Evolutionary conservation across 2,888 invertebrate species (phyloP).

Genomic region (Sericinus montela): DNA sequence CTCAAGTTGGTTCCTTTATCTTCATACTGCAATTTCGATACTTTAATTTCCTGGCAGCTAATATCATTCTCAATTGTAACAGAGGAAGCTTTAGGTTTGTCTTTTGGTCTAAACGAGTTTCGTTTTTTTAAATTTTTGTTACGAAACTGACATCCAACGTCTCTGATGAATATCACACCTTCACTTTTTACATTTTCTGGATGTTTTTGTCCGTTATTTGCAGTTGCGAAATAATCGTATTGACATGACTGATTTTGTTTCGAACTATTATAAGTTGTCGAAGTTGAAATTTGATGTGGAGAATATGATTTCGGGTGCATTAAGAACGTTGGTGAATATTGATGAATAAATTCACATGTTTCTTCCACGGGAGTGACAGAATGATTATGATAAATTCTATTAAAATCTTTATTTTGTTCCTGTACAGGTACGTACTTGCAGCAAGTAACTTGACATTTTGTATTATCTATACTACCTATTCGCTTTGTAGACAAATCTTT

Average conservation of each 20-base stretch:
- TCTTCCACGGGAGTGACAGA: conserved; percentile 33
- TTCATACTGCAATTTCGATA: conserved; percentile 46
- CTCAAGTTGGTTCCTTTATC: conserved; percentile 48
- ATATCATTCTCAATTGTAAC: conserved; percentile 34
- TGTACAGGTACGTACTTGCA: conserved; percentile 41
- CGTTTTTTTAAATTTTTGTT: conserved; percentile 29
- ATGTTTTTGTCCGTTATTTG: conserved; percentile 24
- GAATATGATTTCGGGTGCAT: conserved; percentile 34
- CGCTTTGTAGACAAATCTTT: conserved; percentile 34
- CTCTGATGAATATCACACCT: conserved; percentile 57
- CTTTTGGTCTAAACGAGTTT: conserved; percentile 20
- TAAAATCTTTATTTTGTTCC: conserved; percentile 37
- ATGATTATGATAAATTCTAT: conserved; percentile 32
- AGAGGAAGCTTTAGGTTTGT: conserved; percentile 45
- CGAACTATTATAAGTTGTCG: conserved; percentile 30
- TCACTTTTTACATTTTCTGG: conserved; percentile 30
- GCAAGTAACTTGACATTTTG: conserved; percentile 34
- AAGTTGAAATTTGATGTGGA: conserved; percentile 31
- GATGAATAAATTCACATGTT: conserved; percentile 36
- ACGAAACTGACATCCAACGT: conserved; percentile 66
- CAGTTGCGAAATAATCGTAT: conserved; percentile 36
- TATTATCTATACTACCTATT: conserved; percentile 30
- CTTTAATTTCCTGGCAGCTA: conserved; percentile 38
- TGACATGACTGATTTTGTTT: conserved; percentile 60
- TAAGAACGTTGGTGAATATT: conserved; percentile 32